Evolutionary conservation across 2,888 invertebrate species (phyloP).

Genomic region (Metopia argyrocephala): DNA sequence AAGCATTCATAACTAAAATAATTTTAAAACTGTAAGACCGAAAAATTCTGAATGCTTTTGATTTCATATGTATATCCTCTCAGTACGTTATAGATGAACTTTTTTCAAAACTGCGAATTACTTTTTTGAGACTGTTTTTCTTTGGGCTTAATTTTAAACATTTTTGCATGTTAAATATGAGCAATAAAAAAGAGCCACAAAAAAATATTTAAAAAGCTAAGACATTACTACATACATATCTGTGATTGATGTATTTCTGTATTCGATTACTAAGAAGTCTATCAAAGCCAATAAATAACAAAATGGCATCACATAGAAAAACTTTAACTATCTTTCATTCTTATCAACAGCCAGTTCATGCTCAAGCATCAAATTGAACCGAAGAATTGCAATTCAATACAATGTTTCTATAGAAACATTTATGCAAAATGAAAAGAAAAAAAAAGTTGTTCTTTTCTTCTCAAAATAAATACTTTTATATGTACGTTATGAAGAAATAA

Average conservation of each 20-base stretch:
- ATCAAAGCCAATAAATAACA: neutral
- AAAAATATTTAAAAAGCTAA: neutral
- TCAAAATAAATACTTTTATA: neutral
- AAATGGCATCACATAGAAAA: neutral
- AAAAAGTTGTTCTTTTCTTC: neutral
- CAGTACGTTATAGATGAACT: too few relatives aligned
- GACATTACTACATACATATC: neutral
- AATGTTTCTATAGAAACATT: neutral
- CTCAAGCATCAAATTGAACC: conserved; percentile 5
- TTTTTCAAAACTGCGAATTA: too few relatives aligned
- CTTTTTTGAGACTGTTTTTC: too few relatives aligned
- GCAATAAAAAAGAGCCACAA: neutral
- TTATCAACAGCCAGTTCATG: conserved; percentile 23
- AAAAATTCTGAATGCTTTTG: too few relatives aligned
- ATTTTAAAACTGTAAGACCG: too few relatives aligned
- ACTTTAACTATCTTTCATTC: conserved; percentile 5
- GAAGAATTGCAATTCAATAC: neutral
- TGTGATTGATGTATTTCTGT: conserved; percentile 29
- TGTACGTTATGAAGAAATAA: neutral
- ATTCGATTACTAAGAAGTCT: conserved; percentile 25
- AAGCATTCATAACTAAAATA: too few relatives aligned
- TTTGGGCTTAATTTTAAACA: too few relatives aligned
- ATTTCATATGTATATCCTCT: too few relatives aligned
- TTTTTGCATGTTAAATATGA: neutral
- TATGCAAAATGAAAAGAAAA: neutral